phyloP scores from a whole-genome alignment of 2,888 invertebrate genomes.

The Dynastes hyllus region DNA sequence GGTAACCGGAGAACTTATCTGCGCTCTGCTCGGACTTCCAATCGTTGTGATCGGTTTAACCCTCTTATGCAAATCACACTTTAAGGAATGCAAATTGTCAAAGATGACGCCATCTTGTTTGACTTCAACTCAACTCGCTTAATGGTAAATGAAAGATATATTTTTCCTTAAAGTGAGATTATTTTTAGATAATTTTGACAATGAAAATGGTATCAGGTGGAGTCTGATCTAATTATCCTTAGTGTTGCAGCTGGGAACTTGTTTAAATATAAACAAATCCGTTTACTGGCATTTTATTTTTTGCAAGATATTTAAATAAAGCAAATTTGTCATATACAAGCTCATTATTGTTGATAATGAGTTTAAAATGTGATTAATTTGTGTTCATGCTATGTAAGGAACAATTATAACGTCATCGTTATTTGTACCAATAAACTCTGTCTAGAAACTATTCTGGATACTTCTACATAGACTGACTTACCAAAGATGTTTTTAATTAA shows the following conservation, averaged over 20 bases:
- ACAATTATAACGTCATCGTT: no score
- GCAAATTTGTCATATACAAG: no score
- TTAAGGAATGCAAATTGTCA: constrained; percentile 67
- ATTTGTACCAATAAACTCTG: no score
- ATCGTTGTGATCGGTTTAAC: constrained; percentile 74
- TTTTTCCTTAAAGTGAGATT: constrained; percentile 19
- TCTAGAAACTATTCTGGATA: no score
- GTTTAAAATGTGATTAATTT: no score
- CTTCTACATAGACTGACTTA: no score
- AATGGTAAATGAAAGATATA: constrained; percentile 33
- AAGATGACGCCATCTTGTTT: constrained; percentile 51
- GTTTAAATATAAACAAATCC: background rate
- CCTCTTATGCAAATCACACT: constrained; percentile 74
- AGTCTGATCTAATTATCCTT: background rate
- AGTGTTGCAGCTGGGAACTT: background rate
- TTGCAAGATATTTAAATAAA: no score
- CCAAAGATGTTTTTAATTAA: no score
- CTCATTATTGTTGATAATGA: no score
- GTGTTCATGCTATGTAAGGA: no score
- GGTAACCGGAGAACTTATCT: constrained; percentile 76
- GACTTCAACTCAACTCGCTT: constrained; percentile 52
- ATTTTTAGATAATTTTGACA: background rate
- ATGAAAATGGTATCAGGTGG: background rate
- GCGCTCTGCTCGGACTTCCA: constrained; percentile 75
- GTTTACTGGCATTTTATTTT: no score